A percentile compares a stretch with the other conserved stretches of the same genome.
phyloP scores from a whole-genome alignment of 2,888 invertebrate species.

The Amblyjoppa proteus region DNA sequence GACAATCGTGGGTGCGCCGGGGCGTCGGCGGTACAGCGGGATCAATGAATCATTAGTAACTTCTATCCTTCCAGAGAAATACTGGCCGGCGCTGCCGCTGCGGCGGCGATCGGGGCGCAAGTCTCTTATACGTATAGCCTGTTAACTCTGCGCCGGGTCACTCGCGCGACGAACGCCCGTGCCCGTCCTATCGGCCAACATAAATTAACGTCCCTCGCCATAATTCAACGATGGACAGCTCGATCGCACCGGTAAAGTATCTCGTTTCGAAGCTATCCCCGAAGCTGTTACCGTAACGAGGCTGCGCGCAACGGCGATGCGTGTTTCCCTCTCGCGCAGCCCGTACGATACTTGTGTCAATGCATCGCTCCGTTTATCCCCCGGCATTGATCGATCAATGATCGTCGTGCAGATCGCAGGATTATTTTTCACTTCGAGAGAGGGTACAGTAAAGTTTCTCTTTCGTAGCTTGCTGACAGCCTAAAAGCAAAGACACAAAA shows the following conservation, averaged over 20 bases:
- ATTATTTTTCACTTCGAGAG: not conserved
- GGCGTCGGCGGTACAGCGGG: constrained; percentile 64
- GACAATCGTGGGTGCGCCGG: constrained; percentile 63
- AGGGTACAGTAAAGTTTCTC: too few species aligned
- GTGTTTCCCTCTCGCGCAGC: constrained; percentile 14
- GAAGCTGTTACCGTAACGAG: constrained; percentile 32
- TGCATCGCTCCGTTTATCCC: constrained; percentile 23
- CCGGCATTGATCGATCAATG: constrained; percentile 42
- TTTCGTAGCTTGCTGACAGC: too few species aligned
- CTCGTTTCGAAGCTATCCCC: constrained; percentile 42
- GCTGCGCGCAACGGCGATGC: constrained; percentile 17
- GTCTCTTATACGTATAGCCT: not conserved
- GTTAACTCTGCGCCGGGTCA: constrained; percentile 38
- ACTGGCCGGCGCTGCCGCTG: constrained; percentile 7
- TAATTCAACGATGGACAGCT: constrained; percentile 74
- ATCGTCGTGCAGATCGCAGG: not conserved
- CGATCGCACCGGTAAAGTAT: constrained; percentile 49
- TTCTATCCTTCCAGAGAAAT: constrained; percentile 29
- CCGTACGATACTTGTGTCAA: constrained; percentile 46
- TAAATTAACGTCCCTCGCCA: constrained; percentile 77
- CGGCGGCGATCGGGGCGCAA: constrained; percentile 17
- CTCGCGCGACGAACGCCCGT: constrained; percentile 38
- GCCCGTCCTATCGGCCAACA: constrained; percentile 70
- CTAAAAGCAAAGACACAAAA: too few species aligned
- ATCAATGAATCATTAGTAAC: constrained; percentile 78